A percentile compares a stretch with the other conserved stretches of the same genome.
Conservation (phyloP, 2,797 vertebrate genomes). For the Amazona finschi region DNA sequence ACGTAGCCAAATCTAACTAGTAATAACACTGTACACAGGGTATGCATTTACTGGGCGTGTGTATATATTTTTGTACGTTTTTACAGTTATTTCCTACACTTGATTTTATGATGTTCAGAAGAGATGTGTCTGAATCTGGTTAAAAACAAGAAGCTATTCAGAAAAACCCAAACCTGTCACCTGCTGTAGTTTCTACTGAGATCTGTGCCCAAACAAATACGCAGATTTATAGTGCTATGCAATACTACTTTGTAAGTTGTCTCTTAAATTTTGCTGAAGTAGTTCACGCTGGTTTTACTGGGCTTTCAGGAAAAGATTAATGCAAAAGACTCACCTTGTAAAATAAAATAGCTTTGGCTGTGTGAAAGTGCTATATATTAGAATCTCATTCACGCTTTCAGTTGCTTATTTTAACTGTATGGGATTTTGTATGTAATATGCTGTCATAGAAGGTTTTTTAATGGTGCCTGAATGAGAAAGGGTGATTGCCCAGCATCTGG, state of each 20-base stretch:
- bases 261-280: slow-evolving; percentile 7
- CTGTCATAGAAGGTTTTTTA: neutral
- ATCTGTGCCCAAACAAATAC: slow-evolving; percentile 3
- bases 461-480: neutral
- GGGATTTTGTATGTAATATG: neutral
- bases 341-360: slow-evolving; percentile 68
- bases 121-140: neutral
- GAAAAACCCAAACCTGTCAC: neutral
- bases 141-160: slow-evolving; percentile 7
- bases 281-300: neutral
- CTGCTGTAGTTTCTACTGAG: neutral
- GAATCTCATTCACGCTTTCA: neutral
- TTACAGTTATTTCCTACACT: slow-evolving; percentile 70
- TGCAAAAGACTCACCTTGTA: slow-evolving; percentile 19
- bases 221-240: slow-evolving; percentile 27
- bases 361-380: slow-evolving; percentile 40
- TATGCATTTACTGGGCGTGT: slow-evolving; percentile 49
- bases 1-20: neutral
- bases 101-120: slow-evolving; percentile 22
- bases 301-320: slow-evolving; percentile 16
- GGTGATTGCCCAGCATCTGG: neutral
- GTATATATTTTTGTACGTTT: slow-evolving; percentile 73
- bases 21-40: slow-evolving; percentile 61
- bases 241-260: slow-evolving; percentile 26
- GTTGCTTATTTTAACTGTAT: neutral